A percentile compares a stretch with the other conserved stretches of the same genome.
These are phyloP conservation scores for Hemiscyllium ocellatum DNA, from an alignment of 2,113 vertebrate species.

Conservation along the genomic window DNA sequence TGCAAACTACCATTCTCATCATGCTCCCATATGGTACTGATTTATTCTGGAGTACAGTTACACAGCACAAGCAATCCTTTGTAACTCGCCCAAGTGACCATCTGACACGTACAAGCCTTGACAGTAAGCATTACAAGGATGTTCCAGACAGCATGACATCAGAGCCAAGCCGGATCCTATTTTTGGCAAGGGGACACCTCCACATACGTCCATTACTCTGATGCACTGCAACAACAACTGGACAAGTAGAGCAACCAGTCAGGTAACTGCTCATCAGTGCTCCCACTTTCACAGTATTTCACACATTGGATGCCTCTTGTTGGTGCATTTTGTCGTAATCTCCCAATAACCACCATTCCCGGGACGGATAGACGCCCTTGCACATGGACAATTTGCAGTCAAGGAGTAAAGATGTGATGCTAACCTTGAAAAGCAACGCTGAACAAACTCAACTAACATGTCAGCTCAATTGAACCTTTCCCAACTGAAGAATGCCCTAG, in stretches of 20 bases:
- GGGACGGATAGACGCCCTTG: not conserved
- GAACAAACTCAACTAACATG: not conserved
- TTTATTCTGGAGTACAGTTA: not conserved
- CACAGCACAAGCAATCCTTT: not conserved
- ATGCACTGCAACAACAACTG: not conserved
- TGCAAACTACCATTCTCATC: not conserved
- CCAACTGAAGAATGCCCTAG: not conserved
- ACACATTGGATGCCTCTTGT: not conserved
- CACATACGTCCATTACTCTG: not conserved
- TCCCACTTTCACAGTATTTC: not conserved
- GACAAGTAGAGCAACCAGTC: not conserved
- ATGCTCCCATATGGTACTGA: not conserved
- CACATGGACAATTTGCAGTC: not conserved
- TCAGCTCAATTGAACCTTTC: not conserved
- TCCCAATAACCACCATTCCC: not conserved
- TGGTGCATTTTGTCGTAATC: not conserved
- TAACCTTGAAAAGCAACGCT: no score
- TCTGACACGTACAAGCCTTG: not conserved
- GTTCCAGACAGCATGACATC: no score
- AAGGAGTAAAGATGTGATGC: not conserved
- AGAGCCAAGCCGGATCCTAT: not conserved
- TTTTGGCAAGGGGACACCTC: no score
- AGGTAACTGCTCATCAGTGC: not conserved
- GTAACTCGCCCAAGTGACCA: not conserved
- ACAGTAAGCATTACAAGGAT: not conserved